These are phyloP conservation scores for Macroramphosus scolopax DNA, from an alignment of 2,797 vertebrate genomes.

Conservation along the genomic window DNA sequence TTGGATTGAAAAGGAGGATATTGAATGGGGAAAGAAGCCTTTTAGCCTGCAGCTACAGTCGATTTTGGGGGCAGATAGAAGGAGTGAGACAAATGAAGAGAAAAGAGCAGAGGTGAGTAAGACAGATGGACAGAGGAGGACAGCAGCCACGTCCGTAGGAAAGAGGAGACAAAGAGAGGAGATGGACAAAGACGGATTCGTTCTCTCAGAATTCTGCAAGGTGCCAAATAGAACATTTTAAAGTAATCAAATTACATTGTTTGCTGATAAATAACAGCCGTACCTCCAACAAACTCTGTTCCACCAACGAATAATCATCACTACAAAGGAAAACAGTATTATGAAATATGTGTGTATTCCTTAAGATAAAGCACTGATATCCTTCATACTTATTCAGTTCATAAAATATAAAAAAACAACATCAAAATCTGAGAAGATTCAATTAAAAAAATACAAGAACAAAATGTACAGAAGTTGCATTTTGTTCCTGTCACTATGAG, in stretches of 20 bases:
- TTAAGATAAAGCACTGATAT: no score
- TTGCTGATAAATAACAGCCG: no score
- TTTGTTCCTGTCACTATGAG: constrained; percentile 31
- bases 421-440: constrained; percentile 2
- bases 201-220: constrained; percentile 25
- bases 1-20: no score
- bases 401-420: no score
- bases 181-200: constrained; percentile 44
- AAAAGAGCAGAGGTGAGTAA: constrained; percentile 53
- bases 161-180: constrained; percentile 46
- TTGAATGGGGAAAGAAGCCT: constrained; percentile 28
- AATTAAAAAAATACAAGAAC: constrained; percentile 16
- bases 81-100: constrained; percentile 61
- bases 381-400: no score
- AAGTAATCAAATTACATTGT: no score
- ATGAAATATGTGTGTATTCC: no score
- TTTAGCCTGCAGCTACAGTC: constrained; percentile 43
- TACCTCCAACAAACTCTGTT: no score
- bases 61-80: constrained; percentile 41
- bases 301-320: no score
- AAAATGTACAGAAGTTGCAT: constrained; percentile 20
- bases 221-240: no score
- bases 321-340: no score
- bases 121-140: constrained; percentile 53
- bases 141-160: constrained; percentile 44